Evolutionary conservation across 1,140 invertebrate genomes (phyloP).

Genomic region (Drosophila paulistorum): DNA sequence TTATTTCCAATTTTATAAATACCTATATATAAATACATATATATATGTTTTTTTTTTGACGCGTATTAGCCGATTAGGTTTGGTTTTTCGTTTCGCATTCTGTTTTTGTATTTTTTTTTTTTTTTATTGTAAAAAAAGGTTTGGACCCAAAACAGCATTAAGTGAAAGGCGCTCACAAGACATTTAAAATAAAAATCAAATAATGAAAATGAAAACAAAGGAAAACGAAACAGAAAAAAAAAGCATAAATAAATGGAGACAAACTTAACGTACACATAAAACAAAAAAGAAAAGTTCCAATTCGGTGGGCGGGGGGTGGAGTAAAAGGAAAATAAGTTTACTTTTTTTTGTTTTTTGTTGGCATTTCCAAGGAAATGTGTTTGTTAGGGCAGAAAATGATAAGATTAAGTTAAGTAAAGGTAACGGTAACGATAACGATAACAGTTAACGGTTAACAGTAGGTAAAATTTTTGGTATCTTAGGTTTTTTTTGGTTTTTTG

Average conservation of each 20-base stretch:
- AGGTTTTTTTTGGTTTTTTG: conserved; percentile 23
- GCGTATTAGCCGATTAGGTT: conserved; percentile 49
- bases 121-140: conserved; percentile 45
- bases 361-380: conserved; percentile 26
- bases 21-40: background rate
- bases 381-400: conserved; percentile 38
- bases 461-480: conserved; percentile 31
- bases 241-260: conserved; percentile 32
- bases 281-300: conserved; percentile 46
- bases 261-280: conserved; percentile 57
- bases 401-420: conserved; percentile 51
- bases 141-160: conserved; percentile 72
- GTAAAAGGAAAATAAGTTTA: background rate
- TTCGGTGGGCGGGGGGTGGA: conserved; percentile 21
- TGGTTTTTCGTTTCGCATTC: conserved; percentile 16
- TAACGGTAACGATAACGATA: conserved; percentile 49
- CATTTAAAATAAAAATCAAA: conserved; percentile 46
- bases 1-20: background rate
- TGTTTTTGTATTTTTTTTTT: conserved; percentile 9
- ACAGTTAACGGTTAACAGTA: conserved; percentile 67
- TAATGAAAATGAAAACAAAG: conserved; percentile 44
- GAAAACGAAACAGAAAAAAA: background rate
- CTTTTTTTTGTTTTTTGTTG: conserved; percentile 1
- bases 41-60: background rate
- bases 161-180: conserved; percentile 73